Conservation (phyloP, 2,797 vertebrate genomes). For the Protonibea diacanthus region DNA sequence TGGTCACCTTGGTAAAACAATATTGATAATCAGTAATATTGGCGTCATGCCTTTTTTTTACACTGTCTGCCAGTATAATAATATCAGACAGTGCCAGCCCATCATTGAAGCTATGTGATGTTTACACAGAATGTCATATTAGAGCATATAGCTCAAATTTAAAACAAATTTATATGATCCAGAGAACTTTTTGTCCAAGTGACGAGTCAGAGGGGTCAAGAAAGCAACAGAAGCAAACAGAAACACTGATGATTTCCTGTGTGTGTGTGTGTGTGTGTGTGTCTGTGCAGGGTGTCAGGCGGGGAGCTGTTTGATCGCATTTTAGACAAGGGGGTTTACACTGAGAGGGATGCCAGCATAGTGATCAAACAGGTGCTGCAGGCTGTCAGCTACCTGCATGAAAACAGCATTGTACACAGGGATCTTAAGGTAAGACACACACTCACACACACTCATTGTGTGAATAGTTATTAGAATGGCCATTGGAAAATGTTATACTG, state of each 20-base stretch:
- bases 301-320: slow-evolving; percentile 97
- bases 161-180: neutral
- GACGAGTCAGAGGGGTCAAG: neutral
- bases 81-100: neutral
- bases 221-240: neutral
- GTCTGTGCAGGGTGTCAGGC: slow-evolving; percentile 89
- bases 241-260: neutral
- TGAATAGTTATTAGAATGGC: neutral
- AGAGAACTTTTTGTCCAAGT: neutral
- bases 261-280: slow-evolving; percentile 1
- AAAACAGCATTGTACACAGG: slow-evolving; percentile 93
- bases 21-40: neutral
- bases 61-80: neutral
- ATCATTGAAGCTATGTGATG: neutral
- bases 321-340: slow-evolving; percentile 92
- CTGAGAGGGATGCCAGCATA: slow-evolving; percentile 92
- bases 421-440: slow-evolving; percentile 90
- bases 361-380: slow-evolving; percentile 94
- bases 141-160: no score
- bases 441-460: neutral
- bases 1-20: neutral
- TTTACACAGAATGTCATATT: neutral
- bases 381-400: slow-evolving; percentile 93
- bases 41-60: neutral
- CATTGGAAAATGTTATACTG: no score